Evolutionary conservation across 2,888 invertebrate genomes (phyloP).

Genomic region (Lepidochrysops patricia): DNA sequence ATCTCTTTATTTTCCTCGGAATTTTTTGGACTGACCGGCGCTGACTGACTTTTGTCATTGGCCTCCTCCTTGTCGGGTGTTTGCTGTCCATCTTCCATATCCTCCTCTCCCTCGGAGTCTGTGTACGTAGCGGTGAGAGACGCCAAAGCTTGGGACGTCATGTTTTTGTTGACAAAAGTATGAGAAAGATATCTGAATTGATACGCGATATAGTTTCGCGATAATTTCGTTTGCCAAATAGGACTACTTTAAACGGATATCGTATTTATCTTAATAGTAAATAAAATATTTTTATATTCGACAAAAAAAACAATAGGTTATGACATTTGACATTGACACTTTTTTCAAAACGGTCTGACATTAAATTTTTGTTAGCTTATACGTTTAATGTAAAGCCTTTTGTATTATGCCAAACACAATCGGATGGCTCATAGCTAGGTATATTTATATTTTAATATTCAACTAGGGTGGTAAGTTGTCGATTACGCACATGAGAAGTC

Average conservation of each 20-base stretch:
- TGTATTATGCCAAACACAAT: no score
- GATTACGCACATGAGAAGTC: no score
- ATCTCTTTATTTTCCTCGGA: constrained; percentile 38
- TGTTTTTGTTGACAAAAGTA: constrained; percentile 25
- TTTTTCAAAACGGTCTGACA: background rate
- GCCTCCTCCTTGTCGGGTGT: constrained; percentile 68
- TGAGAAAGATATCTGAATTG: no score
- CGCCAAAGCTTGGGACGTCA: constrained; percentile 80
- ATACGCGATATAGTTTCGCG: no score
- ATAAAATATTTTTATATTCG: background rate
- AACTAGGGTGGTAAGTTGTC: no score
- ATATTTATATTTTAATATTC: no score
- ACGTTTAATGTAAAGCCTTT: no score
- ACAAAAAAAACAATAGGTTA: background rate
- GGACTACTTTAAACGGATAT: no score
- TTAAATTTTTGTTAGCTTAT: no score
- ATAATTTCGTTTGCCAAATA: no score
- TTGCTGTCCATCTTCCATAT: constrained; percentile 74
- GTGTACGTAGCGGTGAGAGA: constrained; percentile 92
- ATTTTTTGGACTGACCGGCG: constrained; percentile 47
- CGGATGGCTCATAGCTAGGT: no score
- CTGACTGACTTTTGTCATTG: constrained; percentile 40
- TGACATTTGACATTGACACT: background rate
- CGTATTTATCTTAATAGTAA: background rate
- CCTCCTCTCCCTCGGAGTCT: constrained; percentile 92